Percentiles rank a stretch among this genome's conserved stretches.
Evolutionary conservation across 2,888 invertebrate genomes (phyloP).

Genomic region (Epicampocera succincta): DNA sequence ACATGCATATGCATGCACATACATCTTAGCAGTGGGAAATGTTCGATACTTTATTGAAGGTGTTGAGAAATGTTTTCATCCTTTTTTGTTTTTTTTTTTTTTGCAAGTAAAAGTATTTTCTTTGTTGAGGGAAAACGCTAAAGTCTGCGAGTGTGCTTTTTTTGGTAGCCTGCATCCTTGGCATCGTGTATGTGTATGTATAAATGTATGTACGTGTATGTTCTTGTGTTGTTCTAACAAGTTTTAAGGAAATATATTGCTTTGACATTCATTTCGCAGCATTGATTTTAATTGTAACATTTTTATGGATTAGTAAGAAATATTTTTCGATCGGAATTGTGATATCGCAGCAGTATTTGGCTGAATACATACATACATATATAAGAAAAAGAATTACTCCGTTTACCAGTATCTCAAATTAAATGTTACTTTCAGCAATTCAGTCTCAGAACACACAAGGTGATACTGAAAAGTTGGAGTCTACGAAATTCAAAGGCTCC

Average conservation of each 20-base stretch:
- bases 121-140: slow-evolving; percentile 5
- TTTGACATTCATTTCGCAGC: slow-evolving; percentile 71
- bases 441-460: too few relatives aligned
- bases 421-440: too few relatives aligned
- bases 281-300: slow-evolving; percentile 72
- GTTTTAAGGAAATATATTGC: slow-evolving; percentile 67
- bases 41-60: slow-evolving; percentile 48
- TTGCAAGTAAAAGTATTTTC: slow-evolving; percentile 9
- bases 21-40: slow-evolving; percentile 34
- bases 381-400: not conserved
- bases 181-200: not conserved
- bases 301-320: slow-evolving; percentile 69
- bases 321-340: slow-evolving; percentile 64
- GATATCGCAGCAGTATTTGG: slow-evolving; percentile 35
- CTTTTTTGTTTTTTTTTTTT: not conserved
- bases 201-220: too few relatives aligned
- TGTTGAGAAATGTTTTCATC: slow-evolving; percentile 1
- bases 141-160: not conserved
- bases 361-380: not conserved
- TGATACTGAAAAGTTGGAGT: too few relatives aligned
- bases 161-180: not conserved
- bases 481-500: too few relatives aligned
- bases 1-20: not conserved
- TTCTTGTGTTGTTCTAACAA: slow-evolving; percentile 42
- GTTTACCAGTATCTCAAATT: too few relatives aligned